Base-by-base conservation (phyloP, 1,140 invertebrate species). In the Delia radicum region DNA sequence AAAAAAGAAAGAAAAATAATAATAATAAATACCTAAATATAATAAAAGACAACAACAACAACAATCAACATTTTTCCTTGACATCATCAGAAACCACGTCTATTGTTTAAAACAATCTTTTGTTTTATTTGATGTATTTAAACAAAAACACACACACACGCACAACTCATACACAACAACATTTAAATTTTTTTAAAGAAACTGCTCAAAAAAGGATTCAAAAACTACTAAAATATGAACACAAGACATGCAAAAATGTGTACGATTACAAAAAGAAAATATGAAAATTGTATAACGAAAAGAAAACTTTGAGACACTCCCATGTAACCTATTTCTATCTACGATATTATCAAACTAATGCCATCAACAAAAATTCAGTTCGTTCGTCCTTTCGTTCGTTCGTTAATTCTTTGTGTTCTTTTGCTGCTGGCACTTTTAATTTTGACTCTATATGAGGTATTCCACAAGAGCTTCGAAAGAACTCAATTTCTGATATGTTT, bases 61-160 rank as follows among this genome's bases (percentile, higher is more conserved):
- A 69, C 65, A 69, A 33, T 69, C 65, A 69, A 69, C 31, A 33
- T 21, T 69, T n/a, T 69, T 69, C 65, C 65, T 69, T 69, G 65
- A 69, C 65, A 69, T 69, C 65, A 33, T 69, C 65, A 33, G 21
- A 55, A 55, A 18, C 18, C 48, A 21, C 48, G 48, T 55, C 48
- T 55, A 21, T 55, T 55, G 48, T 55, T 55, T 42, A 21, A 55
- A 48, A 55, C n/a, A 55, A 55, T 55, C 21, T 55, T 21, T 55
- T 55, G 4, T 24, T 55, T 55, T 55, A 21, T 21, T 21, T 55
- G 6, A 42, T 55, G 42, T 4, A 48, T 15, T 48, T 48, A 1
- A 15, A 48, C 12, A 15, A 55, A 55, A 21, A 55, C 18, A 55
- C 48, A 55, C n/a, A 55, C 24, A 55, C 18, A 42, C 10, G 37